Conservation (phyloP, 2,888 invertebrate species). For the Augiades crinisus region DNA sequence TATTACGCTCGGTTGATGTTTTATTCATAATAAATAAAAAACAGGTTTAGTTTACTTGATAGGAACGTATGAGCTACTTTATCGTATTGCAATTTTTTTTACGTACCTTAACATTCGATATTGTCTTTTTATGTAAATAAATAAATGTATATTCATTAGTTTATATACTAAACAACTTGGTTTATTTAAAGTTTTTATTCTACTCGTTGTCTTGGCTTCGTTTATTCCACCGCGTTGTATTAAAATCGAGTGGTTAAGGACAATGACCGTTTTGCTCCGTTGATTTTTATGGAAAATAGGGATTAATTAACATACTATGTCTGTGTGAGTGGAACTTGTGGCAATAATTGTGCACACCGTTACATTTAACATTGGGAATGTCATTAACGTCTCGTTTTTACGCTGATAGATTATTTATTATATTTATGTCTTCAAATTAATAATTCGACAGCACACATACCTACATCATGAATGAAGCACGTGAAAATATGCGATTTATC, state of each 20-base stretch:
- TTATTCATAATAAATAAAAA: too few relatives aligned
- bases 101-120: too few relatives aligned
- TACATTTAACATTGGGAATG: neutral
- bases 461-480: neutral
- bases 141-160: too few relatives aligned
- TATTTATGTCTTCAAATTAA: neutral
- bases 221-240: conserved; percentile 28
- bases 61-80: too few relatives aligned
- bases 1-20: too few relatives aligned
- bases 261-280: conserved; percentile 49
- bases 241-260: conserved; percentile 32
- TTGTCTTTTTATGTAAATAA: too few relatives aligned
- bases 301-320: neutral
- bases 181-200: too few relatives aligned
- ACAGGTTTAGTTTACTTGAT: too few relatives aligned
- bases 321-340: neutral
- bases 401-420: neutral
- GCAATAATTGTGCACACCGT: neutral
- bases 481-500: conserved; percentile 3
- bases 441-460: neutral
- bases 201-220: conserved; percentile 12
- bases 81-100: too few relatives aligned
- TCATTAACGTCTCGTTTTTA: too few relatives aligned
- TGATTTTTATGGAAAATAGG: conserved; percentile 34
- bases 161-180: too few relatives aligned